Evolutionary conservation across 2,113 vertebrate species (phyloP).

Genomic region (Neopipo cinnamomea): DNA sequence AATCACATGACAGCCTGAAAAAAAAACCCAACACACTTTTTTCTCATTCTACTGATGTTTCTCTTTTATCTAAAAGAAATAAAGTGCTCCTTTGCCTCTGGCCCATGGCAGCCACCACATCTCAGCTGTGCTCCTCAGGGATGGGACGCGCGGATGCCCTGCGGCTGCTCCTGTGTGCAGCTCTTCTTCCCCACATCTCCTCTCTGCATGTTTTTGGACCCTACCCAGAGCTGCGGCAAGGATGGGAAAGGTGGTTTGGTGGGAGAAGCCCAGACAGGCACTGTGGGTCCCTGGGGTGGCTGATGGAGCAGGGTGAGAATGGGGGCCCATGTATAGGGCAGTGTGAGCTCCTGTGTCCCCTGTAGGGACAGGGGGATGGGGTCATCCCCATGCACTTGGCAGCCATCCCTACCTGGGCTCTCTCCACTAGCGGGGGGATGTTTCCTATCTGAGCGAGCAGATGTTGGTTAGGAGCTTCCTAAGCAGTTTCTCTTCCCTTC

Average conservation of each 20-base stretch:
- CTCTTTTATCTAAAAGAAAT: conserved; percentile 24
- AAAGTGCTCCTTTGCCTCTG: neutral
- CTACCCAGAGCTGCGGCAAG: neutral
- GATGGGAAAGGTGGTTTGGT: neutral
- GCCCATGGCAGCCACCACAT: neutral
- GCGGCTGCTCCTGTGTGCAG: accelerated
- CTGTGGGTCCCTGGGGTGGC: neutral
- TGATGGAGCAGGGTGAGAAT: neutral
- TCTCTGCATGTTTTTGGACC: neutral
- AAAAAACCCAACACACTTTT: neutral
- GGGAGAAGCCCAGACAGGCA: neutral
- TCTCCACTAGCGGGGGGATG: neutral
- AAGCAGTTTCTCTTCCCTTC: conserved; percentile 36
- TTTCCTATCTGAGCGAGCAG: conserved; percentile 53
- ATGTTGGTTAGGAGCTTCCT: conserved; percentile 29
- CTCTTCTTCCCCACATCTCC: neutral
- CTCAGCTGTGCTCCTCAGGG: accelerated
- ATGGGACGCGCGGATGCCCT: neutral
- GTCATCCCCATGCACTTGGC: neutral
- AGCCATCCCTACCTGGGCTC: neutral
- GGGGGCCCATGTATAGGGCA: accelerated
- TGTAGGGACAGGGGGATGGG: neutral
- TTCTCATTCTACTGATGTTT: conserved; percentile 22
- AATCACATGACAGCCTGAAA: neutral
- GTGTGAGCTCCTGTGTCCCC: neutral